Evolutionary conservation across 1,140 invertebrate genomes (phyloP), one percentile per base, ranked within the genome.

Genomic region (Pachyrhynchus sulphureomaculatus): DNA sequence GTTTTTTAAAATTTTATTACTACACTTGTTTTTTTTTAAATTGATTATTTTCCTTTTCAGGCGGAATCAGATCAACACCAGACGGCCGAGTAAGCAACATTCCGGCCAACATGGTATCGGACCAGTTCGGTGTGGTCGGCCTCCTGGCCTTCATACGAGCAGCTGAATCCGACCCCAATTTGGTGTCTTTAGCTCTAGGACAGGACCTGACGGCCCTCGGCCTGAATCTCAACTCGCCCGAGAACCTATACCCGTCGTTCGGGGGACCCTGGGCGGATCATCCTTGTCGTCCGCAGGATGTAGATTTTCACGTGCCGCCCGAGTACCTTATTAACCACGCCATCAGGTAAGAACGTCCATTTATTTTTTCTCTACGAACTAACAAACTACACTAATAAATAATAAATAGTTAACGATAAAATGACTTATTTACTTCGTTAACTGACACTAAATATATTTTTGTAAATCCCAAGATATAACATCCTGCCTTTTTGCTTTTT

Each of bases 81-180:
- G 95, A 97, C 82, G 95, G 95, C 92, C 90, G 91, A 80, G 94
- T 99, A 65, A 95, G 95, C 71, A 97, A 99, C 80, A 99, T 99
- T 83, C 97, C 97, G 41, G 85, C 87, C 49, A 93, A 91, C 76
- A 99, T 99, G 96, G 94, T 99, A 55, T 93, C 92, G 67, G 98
- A 99, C 82, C 96, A 99, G 82, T 99, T 98, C 80, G 97, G 97
- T 64, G 98, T 99, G 83, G 95, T 98, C 60, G 97, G 97, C 26
- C 82, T 99, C 51, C 80, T 99, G 75, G 96, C 96, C 53, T 99
- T 99, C 79, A 97, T 99, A 64, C 84, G 95, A 76, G 93, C 95
- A 61, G 94, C 96, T 39, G 96, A 99, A 82, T 93, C 92, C 17
- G 94, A 98, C 82, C 93, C 91, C 20, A 96, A 96, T 79, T 80